Evolutionary conservation across 2,888 invertebrate genomes (phyloP).

Genomic region (Philaethria dido): DNA sequence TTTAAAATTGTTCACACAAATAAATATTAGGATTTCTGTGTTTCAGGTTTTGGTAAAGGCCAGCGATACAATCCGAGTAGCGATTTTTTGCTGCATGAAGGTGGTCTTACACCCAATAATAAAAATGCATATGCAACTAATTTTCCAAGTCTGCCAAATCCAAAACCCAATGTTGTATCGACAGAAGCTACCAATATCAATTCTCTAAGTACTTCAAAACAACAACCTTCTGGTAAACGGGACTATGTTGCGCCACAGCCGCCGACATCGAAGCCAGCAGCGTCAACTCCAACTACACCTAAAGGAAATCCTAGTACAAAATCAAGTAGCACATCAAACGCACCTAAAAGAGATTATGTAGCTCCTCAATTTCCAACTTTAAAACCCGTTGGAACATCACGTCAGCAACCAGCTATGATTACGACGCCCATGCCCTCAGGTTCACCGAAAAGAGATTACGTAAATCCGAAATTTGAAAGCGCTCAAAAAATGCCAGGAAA

Average conservation of each 20-base stretch:
- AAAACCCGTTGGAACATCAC: slow-evolving; percentile 43
- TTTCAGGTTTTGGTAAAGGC: slow-evolving; percentile 59
- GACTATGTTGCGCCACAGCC: slow-evolving; percentile 67
- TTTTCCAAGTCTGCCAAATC: slow-evolving; percentile 53
- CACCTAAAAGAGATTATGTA: slow-evolving; percentile 58
- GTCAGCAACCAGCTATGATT: slow-evolving; percentile 29
- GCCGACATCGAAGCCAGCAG: slow-evolving; percentile 48
- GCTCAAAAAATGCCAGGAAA: slow-evolving; percentile 56
- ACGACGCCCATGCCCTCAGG: slow-evolving; percentile 41
- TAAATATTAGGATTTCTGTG: background rate
- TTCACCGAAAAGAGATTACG: slow-evolving; percentile 58
- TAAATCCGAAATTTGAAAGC: slow-evolving; percentile 54
- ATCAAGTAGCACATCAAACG: slow-evolving; percentile 34
- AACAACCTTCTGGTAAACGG: slow-evolving; percentile 54
- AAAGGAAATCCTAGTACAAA: slow-evolving; percentile 39
- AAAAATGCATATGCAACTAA: slow-evolving; percentile 59
- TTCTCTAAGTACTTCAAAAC: slow-evolving; percentile 39
- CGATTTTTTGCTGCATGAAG: slow-evolving; percentile 74
- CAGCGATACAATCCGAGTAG: slow-evolving; percentile 61
- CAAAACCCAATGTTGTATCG: slow-evolving; percentile 43
- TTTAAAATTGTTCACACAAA: no score
- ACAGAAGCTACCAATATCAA: slow-evolving; percentile 33
- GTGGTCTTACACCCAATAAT: slow-evolving; percentile 49
- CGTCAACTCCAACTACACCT: slow-evolving; percentile 38
- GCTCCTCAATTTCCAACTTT: slow-evolving; percentile 53